Conservation (phyloP, 2,888 invertebrate genomes). For the Xanthostigma xanthostigma region DNA sequence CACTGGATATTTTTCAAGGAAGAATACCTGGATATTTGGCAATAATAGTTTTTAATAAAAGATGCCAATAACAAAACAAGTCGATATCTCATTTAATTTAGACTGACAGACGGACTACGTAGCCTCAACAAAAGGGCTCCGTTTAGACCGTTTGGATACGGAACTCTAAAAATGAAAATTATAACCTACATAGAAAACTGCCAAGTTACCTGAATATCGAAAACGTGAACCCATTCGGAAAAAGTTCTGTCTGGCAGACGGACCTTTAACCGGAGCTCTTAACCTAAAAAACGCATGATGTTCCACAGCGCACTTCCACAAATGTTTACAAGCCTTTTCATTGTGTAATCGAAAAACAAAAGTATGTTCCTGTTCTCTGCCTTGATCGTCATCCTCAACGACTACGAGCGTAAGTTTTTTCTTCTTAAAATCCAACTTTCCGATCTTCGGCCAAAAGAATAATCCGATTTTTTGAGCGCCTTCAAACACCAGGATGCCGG, state of each 20-base stretch:
- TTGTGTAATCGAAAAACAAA: conserved; percentile 94
- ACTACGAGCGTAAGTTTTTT: conserved; percentile 94
- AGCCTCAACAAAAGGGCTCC: no score
- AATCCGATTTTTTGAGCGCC: conserved; percentile 92
- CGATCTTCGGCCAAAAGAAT: conserved; percentile 99
- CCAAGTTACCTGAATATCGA: conserved; percentile 40
- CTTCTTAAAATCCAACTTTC: conserved; percentile 93
- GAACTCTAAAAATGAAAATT: neutral
- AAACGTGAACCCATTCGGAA: conserved; percentile 98
- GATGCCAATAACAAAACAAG: no score
- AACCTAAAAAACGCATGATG: conserved; percentile 98
- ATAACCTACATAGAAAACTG: neutral
- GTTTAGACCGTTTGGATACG: no score
- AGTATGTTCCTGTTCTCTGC: conserved; percentile 93
- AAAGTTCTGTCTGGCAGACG: conserved; percentile 85
- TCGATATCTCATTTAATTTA: no score
- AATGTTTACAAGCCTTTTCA: conserved; percentile 96
- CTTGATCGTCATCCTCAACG: conserved; percentile 96
- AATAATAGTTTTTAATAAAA: no score
- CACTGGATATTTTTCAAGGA: no score
- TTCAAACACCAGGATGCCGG: conserved; percentile 96
- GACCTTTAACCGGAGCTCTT: conserved; percentile 75
- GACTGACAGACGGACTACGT: no score
- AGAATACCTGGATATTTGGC: no score
- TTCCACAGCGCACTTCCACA: conserved; percentile 99